These are phyloP conservation scores for Ciconia maguari DNA, from an alignment of 2,113 vertebrate genomes.

Conservation along the genomic window DNA sequence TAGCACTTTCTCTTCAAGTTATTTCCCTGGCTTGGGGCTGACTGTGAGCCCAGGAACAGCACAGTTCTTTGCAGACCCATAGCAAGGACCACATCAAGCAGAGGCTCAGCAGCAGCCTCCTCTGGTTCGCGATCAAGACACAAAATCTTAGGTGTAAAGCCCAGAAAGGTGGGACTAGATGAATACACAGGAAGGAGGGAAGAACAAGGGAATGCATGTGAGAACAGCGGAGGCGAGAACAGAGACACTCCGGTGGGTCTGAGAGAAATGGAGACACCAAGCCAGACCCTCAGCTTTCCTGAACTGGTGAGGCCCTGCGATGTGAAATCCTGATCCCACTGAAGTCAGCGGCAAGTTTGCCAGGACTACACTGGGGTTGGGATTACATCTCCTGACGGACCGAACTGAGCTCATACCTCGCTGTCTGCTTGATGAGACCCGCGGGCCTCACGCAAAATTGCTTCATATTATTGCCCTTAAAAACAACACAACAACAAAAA, in stretches of 20 bases:
- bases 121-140: rapidly evolving
- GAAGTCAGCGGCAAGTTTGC: background rate
- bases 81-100: background rate
- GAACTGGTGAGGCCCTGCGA: background rate
- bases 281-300: background rate
- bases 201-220: background rate
- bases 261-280: background rate
- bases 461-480: background rate
- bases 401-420: background rate
- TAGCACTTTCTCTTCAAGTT: background rate
- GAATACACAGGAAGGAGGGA: background rate
- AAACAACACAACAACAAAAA: background rate
- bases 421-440: background rate
- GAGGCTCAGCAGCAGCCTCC: background rate
- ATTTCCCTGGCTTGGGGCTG: background rate
- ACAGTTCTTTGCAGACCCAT: background rate
- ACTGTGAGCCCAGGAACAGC: background rate
- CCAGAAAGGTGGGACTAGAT: background rate
- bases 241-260: rapidly evolving
- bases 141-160: background rate
- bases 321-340: background rate
- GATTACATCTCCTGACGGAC: background rate
- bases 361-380: background rate
- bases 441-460: background rate
- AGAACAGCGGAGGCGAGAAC: background rate